A percentile compares a stretch with the other conserved stretches of the same genome.
These are phyloP conservation scores for Elgonia sp. DNA, from an alignment of 2,888 invertebrate genomes.

Conservation along the genomic window DNA sequence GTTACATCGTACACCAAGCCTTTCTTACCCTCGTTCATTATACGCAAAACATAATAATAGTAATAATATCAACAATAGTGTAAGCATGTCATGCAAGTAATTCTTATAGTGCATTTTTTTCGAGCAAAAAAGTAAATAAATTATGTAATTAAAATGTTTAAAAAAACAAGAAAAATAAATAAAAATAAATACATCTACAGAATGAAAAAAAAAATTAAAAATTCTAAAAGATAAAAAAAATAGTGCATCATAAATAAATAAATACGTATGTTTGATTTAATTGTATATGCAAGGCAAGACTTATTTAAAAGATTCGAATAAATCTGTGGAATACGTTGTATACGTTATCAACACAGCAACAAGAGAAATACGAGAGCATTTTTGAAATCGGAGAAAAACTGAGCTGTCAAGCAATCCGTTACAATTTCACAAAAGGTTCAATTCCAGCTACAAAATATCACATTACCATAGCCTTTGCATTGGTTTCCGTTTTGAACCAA, in stretches of 20 bases:
- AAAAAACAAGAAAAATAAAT: not conserved
- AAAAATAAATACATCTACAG: not conserved
- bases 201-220: too few relatives aligned
- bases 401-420: conserved; percentile 76
- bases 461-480: conserved; percentile 74
- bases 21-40: conserved; percentile 76
- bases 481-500: conserved; percentile 67
- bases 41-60: conserved; percentile 73
- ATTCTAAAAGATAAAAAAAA: too few relatives aligned
- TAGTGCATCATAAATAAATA: too few relatives aligned
- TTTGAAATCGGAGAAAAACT: conserved; percentile 76
- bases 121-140: not conserved
- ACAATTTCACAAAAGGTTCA: conserved; percentile 77
- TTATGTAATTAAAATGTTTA: not conserved
- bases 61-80: conserved; percentile 73
- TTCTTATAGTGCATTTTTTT: not conserved
- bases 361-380: conserved; percentile 74
- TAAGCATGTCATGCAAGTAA: conserved; percentile 25
- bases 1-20: conserved; percentile 80
- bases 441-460: conserved; percentile 76
- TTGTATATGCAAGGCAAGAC: conserved; percentile 35
- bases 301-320: conserved; percentile 70
- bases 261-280: not conserved
- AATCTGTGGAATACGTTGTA: conserved; percentile 61
- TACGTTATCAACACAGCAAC: conserved; percentile 69